A percentile compares a stretch with the other conserved stretches of the same genome.
Evolutionary conservation across 1,140 invertebrate species (phyloP).

Genomic region (Heterodera schachtii): DNA sequence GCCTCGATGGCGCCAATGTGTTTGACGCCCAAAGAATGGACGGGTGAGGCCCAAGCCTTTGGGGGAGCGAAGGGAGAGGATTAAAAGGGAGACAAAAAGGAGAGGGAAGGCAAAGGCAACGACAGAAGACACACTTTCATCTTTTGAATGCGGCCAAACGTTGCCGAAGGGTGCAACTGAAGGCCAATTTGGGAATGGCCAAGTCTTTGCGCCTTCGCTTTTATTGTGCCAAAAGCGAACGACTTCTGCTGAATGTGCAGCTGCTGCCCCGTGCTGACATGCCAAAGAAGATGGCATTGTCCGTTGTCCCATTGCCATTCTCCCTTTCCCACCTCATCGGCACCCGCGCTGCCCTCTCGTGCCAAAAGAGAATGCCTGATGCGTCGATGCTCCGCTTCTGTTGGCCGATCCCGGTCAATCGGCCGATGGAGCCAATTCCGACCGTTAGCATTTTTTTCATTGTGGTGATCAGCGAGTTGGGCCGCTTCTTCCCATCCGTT

Average conservation of each 20-base stretch:
- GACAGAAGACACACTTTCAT: conserved; percentile 2
- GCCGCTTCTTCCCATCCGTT: background rate
- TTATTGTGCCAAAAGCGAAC: background rate
- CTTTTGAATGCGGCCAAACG: background rate
- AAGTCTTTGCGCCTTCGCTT: background rate
- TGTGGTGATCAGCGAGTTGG: background rate
- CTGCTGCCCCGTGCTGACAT: conserved; percentile 6
- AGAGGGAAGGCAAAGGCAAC: too few relatives aligned
- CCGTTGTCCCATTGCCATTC: too few relatives aligned
- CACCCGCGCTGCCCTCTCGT: background rate
- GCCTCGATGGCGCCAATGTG: background rate
- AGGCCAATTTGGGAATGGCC: background rate
- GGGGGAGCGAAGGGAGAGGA: background rate
- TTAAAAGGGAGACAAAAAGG: background rate
- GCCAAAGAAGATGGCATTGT: background rate
- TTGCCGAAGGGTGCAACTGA: background rate
- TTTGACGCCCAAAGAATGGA: conserved; percentile 1
- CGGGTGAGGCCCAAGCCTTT: conserved; percentile 1
- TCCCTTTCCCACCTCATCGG: background rate
- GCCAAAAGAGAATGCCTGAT: conserved; percentile 8
- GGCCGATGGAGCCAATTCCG: background rate
- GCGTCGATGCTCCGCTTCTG: background rate
- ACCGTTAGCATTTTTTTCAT: background rate
- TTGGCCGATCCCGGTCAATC: background rate
- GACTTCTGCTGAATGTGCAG: conserved; percentile 10